phyloP scores from a whole-genome alignment of 2,888 invertebrate species.

The Nemoura dubitans region DNA sequence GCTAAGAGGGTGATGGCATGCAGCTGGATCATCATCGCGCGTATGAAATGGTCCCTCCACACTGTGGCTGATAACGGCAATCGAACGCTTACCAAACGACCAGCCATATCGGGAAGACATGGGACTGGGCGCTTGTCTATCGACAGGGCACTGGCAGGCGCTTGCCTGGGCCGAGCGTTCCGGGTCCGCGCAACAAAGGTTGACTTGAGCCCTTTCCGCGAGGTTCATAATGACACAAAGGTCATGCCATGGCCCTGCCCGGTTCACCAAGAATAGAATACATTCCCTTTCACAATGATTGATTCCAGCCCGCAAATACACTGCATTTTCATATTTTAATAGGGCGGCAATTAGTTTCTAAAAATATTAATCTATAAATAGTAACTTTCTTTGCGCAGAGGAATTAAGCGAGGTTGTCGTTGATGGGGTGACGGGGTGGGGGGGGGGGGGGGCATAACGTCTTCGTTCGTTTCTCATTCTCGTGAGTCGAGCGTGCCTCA shows the following conservation, averaged over 20 bases:
- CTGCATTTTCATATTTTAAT: background rate
- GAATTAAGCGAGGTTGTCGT: background rate
- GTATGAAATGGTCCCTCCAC: background rate
- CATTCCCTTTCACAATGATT: conserved; percentile 27
- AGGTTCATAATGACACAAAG: conserved; percentile 4
- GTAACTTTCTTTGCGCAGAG: background rate
- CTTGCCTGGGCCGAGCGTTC: background rate
- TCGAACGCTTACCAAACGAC: background rate
- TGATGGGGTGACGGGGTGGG: background rate
- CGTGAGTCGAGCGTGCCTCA: background rate
- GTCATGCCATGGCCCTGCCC: background rate
- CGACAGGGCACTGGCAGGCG: too few relatives aligned
- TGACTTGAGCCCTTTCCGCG: background rate
- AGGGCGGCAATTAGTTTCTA: background rate
- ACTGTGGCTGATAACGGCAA: background rate
- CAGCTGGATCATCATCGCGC: background rate
- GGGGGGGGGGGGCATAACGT: background rate
- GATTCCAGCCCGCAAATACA: background rate
- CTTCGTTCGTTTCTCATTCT: background rate
- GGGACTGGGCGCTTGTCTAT: too few relatives aligned
- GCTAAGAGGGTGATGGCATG: background rate
- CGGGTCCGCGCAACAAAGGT: background rate
- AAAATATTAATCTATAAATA: conserved; percentile 7
- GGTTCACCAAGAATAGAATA: background rate
- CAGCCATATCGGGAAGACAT: too few relatives aligned